These are phyloP conservation scores for Itoplectis maculator DNA, from an alignment of 2,888 invertebrate genomes.

Conservation along the genomic window DNA sequence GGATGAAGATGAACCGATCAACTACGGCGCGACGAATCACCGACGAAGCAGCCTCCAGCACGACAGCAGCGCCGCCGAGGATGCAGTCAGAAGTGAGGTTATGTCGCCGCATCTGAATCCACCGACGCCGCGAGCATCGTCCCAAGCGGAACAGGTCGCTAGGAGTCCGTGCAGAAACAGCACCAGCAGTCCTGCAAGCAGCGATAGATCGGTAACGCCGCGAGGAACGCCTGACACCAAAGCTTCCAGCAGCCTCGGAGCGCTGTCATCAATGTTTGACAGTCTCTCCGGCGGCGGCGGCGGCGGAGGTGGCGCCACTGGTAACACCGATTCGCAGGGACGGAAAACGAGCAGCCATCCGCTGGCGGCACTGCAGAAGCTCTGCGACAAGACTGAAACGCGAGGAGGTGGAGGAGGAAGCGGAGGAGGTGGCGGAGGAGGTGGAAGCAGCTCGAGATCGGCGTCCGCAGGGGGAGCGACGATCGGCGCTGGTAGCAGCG, in stretches of 20 bases:
- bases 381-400: conserved; percentile 97
- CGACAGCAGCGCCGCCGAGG: conserved; percentile 82
- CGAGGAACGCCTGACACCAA: conserved; percentile 87
- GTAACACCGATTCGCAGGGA: conserved; percentile 86
- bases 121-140: conserved; percentile 86
- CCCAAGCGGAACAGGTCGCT: conserved; percentile 82
- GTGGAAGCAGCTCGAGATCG: conserved; percentile 83
- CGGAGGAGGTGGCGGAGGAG: conserved; percentile 78
- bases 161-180: conserved; percentile 88
- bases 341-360: conserved; percentile 94
- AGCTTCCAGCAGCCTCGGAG: conserved; percentile 89
- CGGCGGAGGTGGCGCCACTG: conserved; percentile 77
- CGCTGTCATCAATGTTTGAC: conserved; percentile 96
- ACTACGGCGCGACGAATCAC: conserved; percentile 72
- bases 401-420: conserved; percentile 85
- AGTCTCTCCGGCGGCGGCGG: conserved; percentile 89
- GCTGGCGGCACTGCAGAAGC: conserved; percentile 96
- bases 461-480: conserved; percentile 81
- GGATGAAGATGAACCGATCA: conserved; percentile 85
- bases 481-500: conserved; percentile 85
- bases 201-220: conserved; percentile 92
- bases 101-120: conserved; percentile 82
- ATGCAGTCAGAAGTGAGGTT: conserved; percentile 81
- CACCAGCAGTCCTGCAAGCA: conserved; percentile 90
- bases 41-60: conserved; percentile 77